Evolutionary conservation across 2,113 vertebrate species (phyloP).

Genomic region (Hypocryptadius cinnamomeus): DNA sequence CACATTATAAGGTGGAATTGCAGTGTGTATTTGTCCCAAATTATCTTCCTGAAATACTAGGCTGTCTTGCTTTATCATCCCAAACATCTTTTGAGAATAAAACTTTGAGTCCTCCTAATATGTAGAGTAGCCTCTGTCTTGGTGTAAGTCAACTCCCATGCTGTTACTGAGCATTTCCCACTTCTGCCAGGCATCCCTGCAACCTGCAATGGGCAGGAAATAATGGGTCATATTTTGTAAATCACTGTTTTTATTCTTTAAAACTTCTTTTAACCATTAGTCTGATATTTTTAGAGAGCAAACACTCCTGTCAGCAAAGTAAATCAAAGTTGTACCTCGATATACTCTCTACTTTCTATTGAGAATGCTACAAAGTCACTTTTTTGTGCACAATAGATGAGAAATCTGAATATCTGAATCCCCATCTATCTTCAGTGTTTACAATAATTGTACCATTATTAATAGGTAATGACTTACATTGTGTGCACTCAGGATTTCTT

Average conservation of each 20-base stretch:
- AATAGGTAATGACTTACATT: neutral
- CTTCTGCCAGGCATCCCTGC: neutral
- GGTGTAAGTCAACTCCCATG: neutral
- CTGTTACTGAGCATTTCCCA: neutral
- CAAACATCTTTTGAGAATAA: neutral
- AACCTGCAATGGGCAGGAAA: neutral
- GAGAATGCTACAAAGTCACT: neutral
- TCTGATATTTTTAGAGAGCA: neutral
- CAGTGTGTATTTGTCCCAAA: neutral
- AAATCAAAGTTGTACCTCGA: neutral
- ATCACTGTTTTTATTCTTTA: neutral
- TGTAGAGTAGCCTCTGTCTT: neutral
- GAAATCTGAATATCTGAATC: neutral
- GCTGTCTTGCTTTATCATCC: neutral
- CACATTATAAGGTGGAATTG: neutral
- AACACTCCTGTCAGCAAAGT: neutral
- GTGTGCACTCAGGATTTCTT: neutral
- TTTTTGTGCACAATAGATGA: neutral
- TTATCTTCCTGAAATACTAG: neutral
- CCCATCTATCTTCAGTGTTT: neutral
- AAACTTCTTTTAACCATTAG: neutral
- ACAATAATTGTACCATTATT: neutral
- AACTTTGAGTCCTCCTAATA: neutral
- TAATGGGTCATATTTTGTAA: neutral
- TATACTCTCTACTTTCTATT: neutral